phyloP scores from a whole-genome alignment of 2,888 invertebrate species.

The Drosophila robusta region DNA sequence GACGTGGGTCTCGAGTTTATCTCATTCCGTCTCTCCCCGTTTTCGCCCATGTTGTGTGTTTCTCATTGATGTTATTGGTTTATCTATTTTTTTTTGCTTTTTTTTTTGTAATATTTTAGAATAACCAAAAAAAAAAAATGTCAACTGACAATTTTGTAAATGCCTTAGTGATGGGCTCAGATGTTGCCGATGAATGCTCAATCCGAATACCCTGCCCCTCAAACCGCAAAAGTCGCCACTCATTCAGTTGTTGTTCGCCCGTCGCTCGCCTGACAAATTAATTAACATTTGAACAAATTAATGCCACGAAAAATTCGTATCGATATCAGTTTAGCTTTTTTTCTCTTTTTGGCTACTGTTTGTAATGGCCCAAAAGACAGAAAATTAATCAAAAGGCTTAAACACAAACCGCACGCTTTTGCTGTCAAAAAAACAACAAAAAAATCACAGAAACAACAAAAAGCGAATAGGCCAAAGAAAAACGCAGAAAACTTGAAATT shows the following conservation, averaged over 20 bases:
- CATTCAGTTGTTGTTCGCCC: slow-evolving; percentile 17
- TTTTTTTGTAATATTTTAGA: slow-evolving; percentile 5
- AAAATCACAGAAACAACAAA: slow-evolving; percentile 25
- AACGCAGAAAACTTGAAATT: slow-evolving; percentile 64
- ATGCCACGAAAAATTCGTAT: slow-evolving; percentile 40
- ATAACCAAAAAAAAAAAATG: slow-evolving; percentile 25
- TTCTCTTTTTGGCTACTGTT: slow-evolving; percentile 62
- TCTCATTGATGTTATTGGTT: no score
- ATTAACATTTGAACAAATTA: slow-evolving; percentile 75
- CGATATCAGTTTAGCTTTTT: slow-evolving; percentile 33
- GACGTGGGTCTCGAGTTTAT: slow-evolving; percentile 9
- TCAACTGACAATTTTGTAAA: slow-evolving; percentile 46
- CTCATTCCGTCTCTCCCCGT: slow-evolving; percentile 7
- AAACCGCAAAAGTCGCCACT: neutral
- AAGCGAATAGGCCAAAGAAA: slow-evolving; percentile 38
- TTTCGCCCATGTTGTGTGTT: slow-evolving; percentile 17
- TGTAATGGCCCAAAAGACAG: slow-evolving; percentile 26
- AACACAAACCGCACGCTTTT: slow-evolving; percentile 65
- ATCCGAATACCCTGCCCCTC: neutral
- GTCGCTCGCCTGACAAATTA: slow-evolving; percentile 70
- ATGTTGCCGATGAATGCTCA: no score
- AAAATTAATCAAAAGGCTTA: slow-evolving; percentile 72
- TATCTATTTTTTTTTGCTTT: neutral
- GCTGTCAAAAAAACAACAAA: slow-evolving; percentile 66
- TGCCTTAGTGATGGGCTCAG: slow-evolving; percentile 16